phyloP scores from a whole-genome alignment of 2,113 vertebrate genomes.

The Thermophis baileyi region DNA sequence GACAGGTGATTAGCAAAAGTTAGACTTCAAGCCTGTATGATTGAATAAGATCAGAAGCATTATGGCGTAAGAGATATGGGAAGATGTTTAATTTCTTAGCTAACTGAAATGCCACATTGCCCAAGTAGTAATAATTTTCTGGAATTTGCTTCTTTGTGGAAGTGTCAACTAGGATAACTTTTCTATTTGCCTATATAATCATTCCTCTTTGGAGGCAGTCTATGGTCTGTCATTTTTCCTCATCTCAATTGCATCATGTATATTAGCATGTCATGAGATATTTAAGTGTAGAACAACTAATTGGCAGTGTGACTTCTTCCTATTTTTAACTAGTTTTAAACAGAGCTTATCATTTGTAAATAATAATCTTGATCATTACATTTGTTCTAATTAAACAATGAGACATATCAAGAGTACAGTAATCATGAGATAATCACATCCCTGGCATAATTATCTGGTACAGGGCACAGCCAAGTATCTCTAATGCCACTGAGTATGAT shows the following conservation, averaged over 20 bases:
- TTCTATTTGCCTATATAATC: slow-evolving; percentile 46
- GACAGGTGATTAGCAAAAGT: background rate
- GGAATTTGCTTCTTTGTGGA: slow-evolving; percentile 40
- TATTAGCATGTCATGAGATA: slow-evolving; percentile 4
- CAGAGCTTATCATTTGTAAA: slow-evolving; percentile 60
- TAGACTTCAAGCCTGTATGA: slow-evolving; percentile 16
- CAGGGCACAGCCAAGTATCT: slow-evolving; percentile 61
- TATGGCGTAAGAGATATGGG: slow-evolving; percentile 33
- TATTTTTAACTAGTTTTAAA: slow-evolving; percentile 49
- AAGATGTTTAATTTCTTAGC: slow-evolving; percentile 52
- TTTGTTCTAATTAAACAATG: slow-evolving; percentile 73
- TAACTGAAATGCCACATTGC: slow-evolving; percentile 54
- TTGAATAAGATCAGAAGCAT: slow-evolving; percentile 43
- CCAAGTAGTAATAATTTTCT: slow-evolving; percentile 49
- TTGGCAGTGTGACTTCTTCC: slow-evolving; percentile 25
- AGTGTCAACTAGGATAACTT: slow-evolving; percentile 50
- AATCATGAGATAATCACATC: slow-evolving; percentile 70
- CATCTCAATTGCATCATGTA: slow-evolving; percentile 15
- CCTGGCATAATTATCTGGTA: slow-evolving; percentile 59
- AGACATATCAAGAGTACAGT: slow-evolving; percentile 56
- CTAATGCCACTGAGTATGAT: slow-evolving; percentile 58
- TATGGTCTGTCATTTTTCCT: background rate
- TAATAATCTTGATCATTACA: slow-evolving; percentile 65
- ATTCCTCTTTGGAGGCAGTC: slow-evolving; percentile 25
- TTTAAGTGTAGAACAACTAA: slow-evolving; percentile 24